Percentiles rank a stretch among this genome's conserved stretches.
Conservation (phyloP, 1,140 invertebrate genomes). For the Dinothrombium tinctorium region DNA sequence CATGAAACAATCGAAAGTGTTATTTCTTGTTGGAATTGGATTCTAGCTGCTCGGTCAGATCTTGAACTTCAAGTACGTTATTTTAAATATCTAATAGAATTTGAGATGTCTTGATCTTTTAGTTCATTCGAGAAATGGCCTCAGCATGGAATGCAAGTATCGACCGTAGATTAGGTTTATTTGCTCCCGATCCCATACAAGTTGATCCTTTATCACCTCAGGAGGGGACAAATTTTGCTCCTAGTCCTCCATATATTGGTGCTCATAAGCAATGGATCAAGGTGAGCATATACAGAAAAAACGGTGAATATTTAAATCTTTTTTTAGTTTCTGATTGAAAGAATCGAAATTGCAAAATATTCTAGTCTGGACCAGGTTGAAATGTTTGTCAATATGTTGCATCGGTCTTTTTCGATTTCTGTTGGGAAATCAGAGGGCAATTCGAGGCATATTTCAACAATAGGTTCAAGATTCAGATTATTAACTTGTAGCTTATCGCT, state of each 20-base stretch:
- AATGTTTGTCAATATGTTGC: slow-evolving; percentile 49
- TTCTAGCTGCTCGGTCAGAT: slow-evolving; percentile 71
- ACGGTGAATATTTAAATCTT: neutral
- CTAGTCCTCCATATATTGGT: slow-evolving; percentile 52
- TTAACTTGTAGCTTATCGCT: slow-evolving; percentile 71
- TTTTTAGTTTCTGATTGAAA: slow-evolving; percentile 55
- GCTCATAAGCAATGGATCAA: slow-evolving; percentile 92
- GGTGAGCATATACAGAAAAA: slow-evolving; percentile 18
- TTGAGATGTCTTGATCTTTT: slow-evolving; percentile 12
- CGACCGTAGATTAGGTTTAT: slow-evolving; percentile 64
- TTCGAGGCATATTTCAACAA: slow-evolving; percentile 60
- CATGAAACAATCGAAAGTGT: slow-evolving; percentile 60
- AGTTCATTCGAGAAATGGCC: slow-evolving; percentile 69
- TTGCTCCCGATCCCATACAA: slow-evolving; percentile 35
- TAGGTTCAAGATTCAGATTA: slow-evolving; percentile 60
- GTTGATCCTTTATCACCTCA: slow-evolving; percentile 61
- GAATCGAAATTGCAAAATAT: slow-evolving; percentile 87
- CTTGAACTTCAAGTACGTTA: slow-evolving; percentile 38
- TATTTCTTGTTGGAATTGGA: slow-evolving; percentile 95
- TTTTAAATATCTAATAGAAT: slow-evolving; percentile 5
- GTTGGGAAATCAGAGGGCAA: slow-evolving; percentile 38
- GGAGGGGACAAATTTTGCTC: slow-evolving; percentile 49
- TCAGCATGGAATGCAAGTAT: slow-evolving; percentile 61
- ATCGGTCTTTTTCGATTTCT: slow-evolving; percentile 63
- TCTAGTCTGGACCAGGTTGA: slow-evolving; percentile 86